These are phyloP conservation scores for Colletes latitarsis DNA, from an alignment of 1,140 invertebrate species.

Conservation along the genomic window DNA sequence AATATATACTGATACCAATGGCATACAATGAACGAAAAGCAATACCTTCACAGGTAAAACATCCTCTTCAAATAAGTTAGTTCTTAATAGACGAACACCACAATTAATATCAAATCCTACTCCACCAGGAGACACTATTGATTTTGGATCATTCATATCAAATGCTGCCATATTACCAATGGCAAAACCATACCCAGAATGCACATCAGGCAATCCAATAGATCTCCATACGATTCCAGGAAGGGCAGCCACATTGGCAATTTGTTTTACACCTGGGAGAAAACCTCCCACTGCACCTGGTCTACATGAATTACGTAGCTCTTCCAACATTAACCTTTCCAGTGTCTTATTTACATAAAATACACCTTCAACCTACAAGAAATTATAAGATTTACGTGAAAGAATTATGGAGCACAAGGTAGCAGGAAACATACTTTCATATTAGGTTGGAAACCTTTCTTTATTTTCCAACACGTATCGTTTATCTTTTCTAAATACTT, in stretches of 20 bases:
- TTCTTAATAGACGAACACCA: slow-evolving; percentile 96
- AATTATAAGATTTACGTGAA: neutral
- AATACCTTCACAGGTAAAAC: slow-evolving; percentile 94
- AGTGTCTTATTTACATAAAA: slow-evolving; percentile 98
- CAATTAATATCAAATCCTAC: slow-evolving; percentile 99
- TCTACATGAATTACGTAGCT: slow-evolving; percentile 93
- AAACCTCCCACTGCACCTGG: slow-evolving; percentile 96
- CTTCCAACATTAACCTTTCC: slow-evolving; percentile 99
- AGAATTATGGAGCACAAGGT: neutral
- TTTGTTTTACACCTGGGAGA: slow-evolving; percentile 99
- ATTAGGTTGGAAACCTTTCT: slow-evolving; percentile 99
- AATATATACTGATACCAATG: neutral
- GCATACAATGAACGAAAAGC: neutral
- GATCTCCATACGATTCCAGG: slow-evolving; percentile 97
- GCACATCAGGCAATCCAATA: slow-evolving; percentile 97
- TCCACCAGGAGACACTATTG: slow-evolving; percentile 98
- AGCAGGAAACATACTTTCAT: slow-evolving; percentile 90
- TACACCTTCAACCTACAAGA: slow-evolving; percentile 94
- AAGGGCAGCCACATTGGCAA: slow-evolving; percentile 99
- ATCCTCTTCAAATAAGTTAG: slow-evolving; percentile 97
- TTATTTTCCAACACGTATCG: slow-evolving; percentile 95
- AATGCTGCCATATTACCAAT: slow-evolving; percentile 99
- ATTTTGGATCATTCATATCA: slow-evolving; percentile 95
- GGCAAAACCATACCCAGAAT: slow-evolving; percentile 99
- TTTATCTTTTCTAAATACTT: slow-evolving; percentile 95